These are phyloP conservation scores for Alectura lathami DNA, from an alignment of 2,113 vertebrate genomes.

Conservation along the genomic window DNA sequence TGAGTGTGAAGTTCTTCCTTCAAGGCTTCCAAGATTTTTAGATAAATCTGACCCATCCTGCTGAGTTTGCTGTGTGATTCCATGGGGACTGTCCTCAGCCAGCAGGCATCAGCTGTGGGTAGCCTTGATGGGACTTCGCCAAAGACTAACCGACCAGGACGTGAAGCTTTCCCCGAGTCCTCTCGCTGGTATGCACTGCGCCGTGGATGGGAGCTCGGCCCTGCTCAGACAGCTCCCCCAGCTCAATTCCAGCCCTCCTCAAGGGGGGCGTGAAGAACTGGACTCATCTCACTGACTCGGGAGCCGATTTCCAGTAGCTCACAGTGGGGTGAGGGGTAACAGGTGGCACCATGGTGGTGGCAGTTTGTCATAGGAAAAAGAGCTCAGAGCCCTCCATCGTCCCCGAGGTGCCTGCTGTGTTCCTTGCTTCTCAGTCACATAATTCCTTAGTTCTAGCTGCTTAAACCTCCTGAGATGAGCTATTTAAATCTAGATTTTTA, in stretches of 20 bases:
- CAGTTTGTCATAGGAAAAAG: constrained; percentile 60
- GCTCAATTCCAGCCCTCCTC: constrained; percentile 36
- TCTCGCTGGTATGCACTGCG: neutral
- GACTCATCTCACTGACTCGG: constrained; percentile 66
- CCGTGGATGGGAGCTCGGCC: constrained; percentile 16
- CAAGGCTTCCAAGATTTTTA: constrained; percentile 71
- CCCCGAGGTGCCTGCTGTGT: constrained; percentile 21
- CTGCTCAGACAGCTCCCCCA: constrained; percentile 7
- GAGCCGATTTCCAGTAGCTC: constrained; percentile 65
- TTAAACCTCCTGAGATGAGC: constrained; percentile 29
- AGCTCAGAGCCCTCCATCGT: constrained; percentile 51
- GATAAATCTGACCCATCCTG: constrained; percentile 71
- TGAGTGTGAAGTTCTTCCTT: constrained; percentile 75
- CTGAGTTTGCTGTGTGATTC: constrained; percentile 76
- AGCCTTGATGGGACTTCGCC: constrained; percentile 73
- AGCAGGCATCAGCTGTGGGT: constrained; percentile 63
- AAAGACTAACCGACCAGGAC: constrained; percentile 69
- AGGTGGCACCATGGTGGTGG: constrained; percentile 28
- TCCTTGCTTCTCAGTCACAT: constrained; percentile 51
- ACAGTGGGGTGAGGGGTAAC: constrained; percentile 46
- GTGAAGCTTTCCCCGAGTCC: constrained; percentile 18
- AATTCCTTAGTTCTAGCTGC: constrained; percentile 57
- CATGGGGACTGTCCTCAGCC: constrained; percentile 63
- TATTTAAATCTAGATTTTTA: constrained; percentile 59
- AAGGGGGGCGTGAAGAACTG: constrained; percentile 44